phyloP scores from a whole-genome alignment of 2,113 vertebrate species.

The Microtus ochrogaster region DNA sequence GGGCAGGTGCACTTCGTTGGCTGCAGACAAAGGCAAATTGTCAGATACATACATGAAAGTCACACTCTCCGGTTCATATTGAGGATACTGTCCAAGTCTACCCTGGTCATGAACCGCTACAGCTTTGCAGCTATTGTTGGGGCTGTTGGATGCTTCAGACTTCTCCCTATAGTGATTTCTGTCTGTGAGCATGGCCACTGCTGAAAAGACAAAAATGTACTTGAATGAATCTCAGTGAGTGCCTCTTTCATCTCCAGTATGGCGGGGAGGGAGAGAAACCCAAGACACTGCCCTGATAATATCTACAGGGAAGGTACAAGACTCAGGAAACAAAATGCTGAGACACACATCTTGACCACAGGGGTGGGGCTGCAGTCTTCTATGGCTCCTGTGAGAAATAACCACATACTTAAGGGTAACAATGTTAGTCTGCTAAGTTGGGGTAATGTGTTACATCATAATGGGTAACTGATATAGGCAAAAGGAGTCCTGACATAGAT shows the following conservation, averaged over 20 bases:
- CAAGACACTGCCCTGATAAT: not conserved
- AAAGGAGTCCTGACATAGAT: not conserved
- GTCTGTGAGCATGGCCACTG: not conserved
- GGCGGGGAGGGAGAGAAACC: not conserved
- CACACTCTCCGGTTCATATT: not conserved
- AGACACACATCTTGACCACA: not conserved
- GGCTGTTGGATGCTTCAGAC: not conserved
- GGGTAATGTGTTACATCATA: not conserved
- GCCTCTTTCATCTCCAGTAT: not conserved
- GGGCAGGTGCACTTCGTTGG: constrained; percentile 79
- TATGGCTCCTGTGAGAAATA: not conserved
- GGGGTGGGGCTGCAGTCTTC: not conserved
- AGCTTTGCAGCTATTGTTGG: no score
- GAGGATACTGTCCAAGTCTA: not conserved
- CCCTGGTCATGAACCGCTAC: not conserved
- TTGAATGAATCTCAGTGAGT: not conserved
- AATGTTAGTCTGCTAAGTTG: not conserved
- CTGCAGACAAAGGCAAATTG: constrained; percentile 81
- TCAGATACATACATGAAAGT: constrained; percentile 31
- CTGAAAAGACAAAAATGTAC: not conserved
- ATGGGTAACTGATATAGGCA: not conserved
- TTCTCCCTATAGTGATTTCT: not conserved
- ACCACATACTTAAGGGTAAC: not conserved
- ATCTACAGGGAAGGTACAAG: not conserved
- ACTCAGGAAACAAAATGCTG: not conserved